Evolutionary conservation across 2,888 invertebrate genomes (phyloP).

Genomic region (Coremacera marginata): DNA sequence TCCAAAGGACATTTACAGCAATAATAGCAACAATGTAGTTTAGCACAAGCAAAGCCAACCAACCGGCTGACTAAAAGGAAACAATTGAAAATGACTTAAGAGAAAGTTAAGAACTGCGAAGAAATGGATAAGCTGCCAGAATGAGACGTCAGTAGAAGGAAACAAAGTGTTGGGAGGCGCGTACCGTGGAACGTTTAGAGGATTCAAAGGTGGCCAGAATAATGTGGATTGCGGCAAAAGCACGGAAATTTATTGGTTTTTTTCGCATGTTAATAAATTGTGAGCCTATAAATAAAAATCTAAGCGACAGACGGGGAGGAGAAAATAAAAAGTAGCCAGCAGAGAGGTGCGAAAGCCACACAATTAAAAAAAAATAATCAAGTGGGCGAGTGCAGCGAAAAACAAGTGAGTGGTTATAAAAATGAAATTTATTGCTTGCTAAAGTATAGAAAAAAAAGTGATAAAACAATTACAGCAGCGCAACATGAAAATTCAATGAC

Average conservation of each 20-base stretch:
- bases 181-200: too few species aligned
- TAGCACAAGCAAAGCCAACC: neutral
- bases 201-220: neutral
- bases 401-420: slow-evolving; percentile 15
- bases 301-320: neutral
- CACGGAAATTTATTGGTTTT: neutral
- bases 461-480: neutral
- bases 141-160: neutral
- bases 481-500: slow-evolving; percentile 2
- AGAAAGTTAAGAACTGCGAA: slow-evolving; percentile 28
- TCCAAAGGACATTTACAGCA: slow-evolving; percentile 3
- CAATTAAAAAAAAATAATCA: slow-evolving; percentile 22
- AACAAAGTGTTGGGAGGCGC: too few species aligned
- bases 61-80: neutral
- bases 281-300: slow-evolving; percentile 14
- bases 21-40: neutral
- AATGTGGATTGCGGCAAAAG: slow-evolving; percentile 9
- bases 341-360: slow-evolving; percentile 25
- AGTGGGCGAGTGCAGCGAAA: slow-evolving; percentile 15
- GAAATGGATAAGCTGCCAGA: slow-evolving; percentile 13
- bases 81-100: slow-evolving; percentile 37
- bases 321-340: neutral
- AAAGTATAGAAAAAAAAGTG: slow-evolving; percentile 5
- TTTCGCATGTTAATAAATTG: slow-evolving; percentile 36
- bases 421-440: slow-evolving; percentile 22